A percentile compares a stretch with the other conserved stretches of the same genome.
phyloP scores from a whole-genome alignment of 2,888 invertebrate species.

The Hedychridium roseum region DNA sequence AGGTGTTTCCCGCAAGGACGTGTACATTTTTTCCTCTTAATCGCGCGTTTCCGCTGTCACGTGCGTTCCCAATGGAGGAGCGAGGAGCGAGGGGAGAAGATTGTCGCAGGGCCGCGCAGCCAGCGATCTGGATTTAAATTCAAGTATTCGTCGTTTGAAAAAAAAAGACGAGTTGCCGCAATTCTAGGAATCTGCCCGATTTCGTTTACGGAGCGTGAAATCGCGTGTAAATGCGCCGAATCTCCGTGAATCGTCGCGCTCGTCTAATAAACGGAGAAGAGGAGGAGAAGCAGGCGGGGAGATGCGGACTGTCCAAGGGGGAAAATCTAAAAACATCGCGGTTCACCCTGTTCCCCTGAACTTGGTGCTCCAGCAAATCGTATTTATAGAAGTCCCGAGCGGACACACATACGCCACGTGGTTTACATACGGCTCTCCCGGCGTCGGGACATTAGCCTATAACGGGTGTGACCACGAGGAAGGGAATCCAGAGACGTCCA shows the following conservation, averaged over 20 bases:
- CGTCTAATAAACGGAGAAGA: too few relatives aligned
- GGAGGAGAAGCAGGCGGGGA: constrained; percentile 6
- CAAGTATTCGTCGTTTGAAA: too few relatives aligned
- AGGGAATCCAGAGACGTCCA: constrained; percentile 4
- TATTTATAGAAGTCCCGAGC: constrained; percentile 47
- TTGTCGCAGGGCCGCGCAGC: too few relatives aligned
- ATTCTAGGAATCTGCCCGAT: too few relatives aligned
- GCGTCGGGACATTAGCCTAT: constrained; percentile 32
- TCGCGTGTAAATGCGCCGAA: too few relatives aligned
- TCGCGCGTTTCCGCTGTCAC: constrained; percentile 52
- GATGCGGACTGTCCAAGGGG: constrained; percentile 19
- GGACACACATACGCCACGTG: constrained; percentile 30
- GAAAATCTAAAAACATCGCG: constrained; percentile 50
- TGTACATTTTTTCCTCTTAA: constrained; percentile 49
- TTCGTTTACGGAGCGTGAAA: too few relatives aligned
- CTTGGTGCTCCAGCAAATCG: constrained; percentile 48
- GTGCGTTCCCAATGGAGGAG: constrained; percentile 30
- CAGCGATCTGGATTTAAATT: too few relatives aligned
- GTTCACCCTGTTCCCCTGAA: constrained; percentile 53
- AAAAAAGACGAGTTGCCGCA: too few relatives aligned
- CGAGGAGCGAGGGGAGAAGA: background rate
- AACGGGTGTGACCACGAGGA: constrained; percentile 30
- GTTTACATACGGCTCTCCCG: constrained; percentile 32
- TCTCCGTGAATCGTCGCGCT: too few relatives aligned
- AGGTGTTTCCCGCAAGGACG: constrained; percentile 28